A percentile compares a stretch with the other conserved stretches of the same genome.
Evolutionary conservation across 2,113 vertebrate species (phyloP).

Genomic region (Jacana jacana): DNA sequence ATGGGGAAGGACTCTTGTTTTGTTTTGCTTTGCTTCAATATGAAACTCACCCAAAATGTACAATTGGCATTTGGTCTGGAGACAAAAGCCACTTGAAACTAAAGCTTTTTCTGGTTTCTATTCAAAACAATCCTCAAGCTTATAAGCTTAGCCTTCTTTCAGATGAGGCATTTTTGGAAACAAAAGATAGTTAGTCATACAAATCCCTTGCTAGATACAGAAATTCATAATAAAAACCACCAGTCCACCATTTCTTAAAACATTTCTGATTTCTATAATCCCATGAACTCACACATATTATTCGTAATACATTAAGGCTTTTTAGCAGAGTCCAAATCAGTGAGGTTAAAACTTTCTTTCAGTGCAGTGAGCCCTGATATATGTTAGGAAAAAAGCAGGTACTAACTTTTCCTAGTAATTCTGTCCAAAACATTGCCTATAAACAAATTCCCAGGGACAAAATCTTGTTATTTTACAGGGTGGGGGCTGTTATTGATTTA

Average conservation of each 20-base stretch:
- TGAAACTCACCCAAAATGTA: background rate
- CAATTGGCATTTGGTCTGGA: background rate
- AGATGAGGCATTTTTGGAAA: background rate
- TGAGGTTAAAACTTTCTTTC: background rate
- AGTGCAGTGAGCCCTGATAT: background rate
- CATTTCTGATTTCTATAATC: background rate
- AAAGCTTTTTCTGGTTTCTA: background rate
- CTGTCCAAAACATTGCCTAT: background rate
- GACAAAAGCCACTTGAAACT: background rate
- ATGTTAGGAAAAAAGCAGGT: background rate
- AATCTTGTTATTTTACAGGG: background rate
- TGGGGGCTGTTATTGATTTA: background rate
- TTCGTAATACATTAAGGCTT: background rate
- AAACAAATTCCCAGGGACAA: background rate
- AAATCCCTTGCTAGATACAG: background rate
- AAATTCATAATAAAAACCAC: background rate
- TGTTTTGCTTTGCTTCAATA: background rate
- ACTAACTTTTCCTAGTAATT: background rate
- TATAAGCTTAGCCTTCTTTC: background rate
- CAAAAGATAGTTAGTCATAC: background rate
- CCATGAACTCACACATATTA: background rate
- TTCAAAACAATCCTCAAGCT: background rate
- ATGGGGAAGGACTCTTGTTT: background rate
- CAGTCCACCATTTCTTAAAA: background rate
- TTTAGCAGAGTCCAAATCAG: background rate